Base-by-base conservation (phyloP, 2,113 vertebrate species). In the Hippocampus comes region DNA sequence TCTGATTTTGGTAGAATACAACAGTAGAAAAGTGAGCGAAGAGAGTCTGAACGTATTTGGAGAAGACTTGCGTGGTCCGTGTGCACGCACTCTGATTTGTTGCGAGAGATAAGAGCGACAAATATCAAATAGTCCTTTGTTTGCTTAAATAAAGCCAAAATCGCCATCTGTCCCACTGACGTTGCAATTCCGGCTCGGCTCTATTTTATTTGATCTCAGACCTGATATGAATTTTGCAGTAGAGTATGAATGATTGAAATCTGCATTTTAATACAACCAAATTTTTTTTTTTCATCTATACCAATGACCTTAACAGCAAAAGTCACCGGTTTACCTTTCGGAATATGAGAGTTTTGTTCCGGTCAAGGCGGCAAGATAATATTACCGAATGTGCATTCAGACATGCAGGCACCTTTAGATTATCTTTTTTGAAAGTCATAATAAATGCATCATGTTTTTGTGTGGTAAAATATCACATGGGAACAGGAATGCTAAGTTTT, bases 201-300 rank as follows among this genome's bases (percentile, higher is more conserved):
- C 12, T 12, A 46, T 65, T 65, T 38, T 65, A 65, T 65, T 65
- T 65, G 63, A 65, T 65, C 21, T 46, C 21, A 46, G 63, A 43
- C 41, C 41, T 23, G 63, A 65, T 65, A 65, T 5, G 25, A 23
- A n/a, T 46, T 23, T 43, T 23, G 11, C 41, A 65, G 38, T 21
- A 38, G 61, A 14, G 41, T 46, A 65, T 65, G 23, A 65, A 65
- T 46, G 63, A 65, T 43, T 42, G 41, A 23, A 65, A 65, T 65
- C 63, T 65, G n/a, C 21, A 65, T 65, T 65, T 65, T 65, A 17
- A 65, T 65, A 65, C 21, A 43, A 6, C 41, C 63, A 65, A 42
- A 42, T 12, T n/a, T 12, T 5, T 46, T 43, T 46, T 43, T 41
- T 42, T 64, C 12, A 15, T 65, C 12, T 23, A 15, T 9, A 23